These are phyloP conservation scores for Aporophyla nigra DNA, from an alignment of 2,888 invertebrate genomes.

Conservation along the genomic window DNA sequence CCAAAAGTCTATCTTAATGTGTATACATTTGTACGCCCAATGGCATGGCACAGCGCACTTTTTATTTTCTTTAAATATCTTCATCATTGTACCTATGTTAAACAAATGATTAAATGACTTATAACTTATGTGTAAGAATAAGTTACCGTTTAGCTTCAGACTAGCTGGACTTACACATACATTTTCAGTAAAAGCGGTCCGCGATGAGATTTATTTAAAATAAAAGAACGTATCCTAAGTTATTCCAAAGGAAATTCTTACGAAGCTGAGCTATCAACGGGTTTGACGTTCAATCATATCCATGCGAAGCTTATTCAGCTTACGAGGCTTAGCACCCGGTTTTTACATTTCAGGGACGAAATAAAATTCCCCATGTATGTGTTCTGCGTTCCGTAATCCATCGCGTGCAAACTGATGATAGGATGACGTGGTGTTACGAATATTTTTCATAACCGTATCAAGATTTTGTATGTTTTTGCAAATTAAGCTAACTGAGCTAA, in stretches of 20 bases:
- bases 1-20: background rate
- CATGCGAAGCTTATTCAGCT: conserved; percentile 32
- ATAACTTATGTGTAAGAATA: background rate
- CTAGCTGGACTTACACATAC: no score
- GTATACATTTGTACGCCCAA: no score
- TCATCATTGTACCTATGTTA: no score
- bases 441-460: conserved; percentile 16
- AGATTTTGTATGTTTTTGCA: conserved; percentile 1
- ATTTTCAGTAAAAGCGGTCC: no score
- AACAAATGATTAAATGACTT: no score
- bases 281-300: conserved; percentile 53
- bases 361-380: conserved; percentile 30
- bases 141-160: background rate
- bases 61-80: no score
- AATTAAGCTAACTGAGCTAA: background rate
- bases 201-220: conserved; percentile 3
- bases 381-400: conserved; percentile 35
- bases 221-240: conserved; percentile 5
- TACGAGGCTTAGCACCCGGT: conserved; percentile 12
- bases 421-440: conserved; percentile 24
- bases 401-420: conserved; percentile 36
- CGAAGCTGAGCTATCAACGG: conserved; percentile 41
- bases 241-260: conserved; percentile 23
- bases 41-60: no score
- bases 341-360: conserved; percentile 36